These are phyloP conservation scores for Panurus biarmicus DNA, from an alignment of 2,113 vertebrate species.

Conservation along the genomic window DNA sequence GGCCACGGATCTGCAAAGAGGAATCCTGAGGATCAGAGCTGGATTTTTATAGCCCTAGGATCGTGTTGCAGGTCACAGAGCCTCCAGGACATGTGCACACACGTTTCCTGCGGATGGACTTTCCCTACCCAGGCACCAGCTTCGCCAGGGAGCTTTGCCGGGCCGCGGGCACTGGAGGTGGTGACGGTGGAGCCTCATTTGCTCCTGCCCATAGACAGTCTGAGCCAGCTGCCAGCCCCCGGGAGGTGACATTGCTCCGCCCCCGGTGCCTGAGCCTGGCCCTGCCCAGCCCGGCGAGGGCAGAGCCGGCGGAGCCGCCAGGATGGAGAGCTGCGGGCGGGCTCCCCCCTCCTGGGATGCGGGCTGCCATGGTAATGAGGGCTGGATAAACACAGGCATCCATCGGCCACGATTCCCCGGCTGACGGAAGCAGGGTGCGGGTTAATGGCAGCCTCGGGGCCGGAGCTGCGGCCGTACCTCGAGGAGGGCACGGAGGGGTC, in stretches of 20 bases:
- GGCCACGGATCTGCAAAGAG: neutral
- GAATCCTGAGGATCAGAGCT: neutral
- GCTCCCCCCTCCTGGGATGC: neutral
- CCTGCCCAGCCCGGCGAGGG: fast-evolving
- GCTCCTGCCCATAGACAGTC: fast-evolving
- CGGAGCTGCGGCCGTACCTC: fast-evolving
- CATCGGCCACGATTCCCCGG: fast-evolving
- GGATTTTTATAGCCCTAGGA: neutral
- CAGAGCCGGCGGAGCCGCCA: neutral
- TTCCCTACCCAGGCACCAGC: neutral
- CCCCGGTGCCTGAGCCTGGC: neutral
- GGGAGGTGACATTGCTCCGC: neutral
- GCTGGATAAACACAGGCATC: neutral
- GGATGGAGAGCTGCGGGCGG: neutral
- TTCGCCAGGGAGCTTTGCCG: neutral
- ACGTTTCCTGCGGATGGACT: neutral
- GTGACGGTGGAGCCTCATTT: fast-evolving
- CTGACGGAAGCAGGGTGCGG: fast-evolving
- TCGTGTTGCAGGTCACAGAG: neutral
- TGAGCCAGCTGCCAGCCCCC: neutral
- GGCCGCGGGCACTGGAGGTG: neutral
- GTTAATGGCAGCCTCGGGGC: neutral
- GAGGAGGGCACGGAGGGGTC: neutral
- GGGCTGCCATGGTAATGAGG: neutral
- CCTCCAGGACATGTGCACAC: neutral